Percentiles rank a stretch among this genome's conserved stretches.
Evolutionary conservation across 2,888 invertebrate species (phyloP).

Genomic region (Eupithecia vulgata): DNA sequence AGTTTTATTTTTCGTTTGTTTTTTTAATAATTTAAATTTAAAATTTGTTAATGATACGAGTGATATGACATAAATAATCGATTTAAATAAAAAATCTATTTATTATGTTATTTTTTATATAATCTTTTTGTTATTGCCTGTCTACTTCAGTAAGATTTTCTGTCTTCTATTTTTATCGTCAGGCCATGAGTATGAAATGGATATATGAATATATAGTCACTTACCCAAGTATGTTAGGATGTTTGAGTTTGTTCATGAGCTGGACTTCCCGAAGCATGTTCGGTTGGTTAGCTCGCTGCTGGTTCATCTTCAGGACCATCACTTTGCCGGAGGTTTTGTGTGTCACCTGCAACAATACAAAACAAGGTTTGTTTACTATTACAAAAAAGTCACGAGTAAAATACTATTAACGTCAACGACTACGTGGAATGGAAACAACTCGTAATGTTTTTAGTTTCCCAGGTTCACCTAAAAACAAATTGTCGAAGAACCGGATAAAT

Average conservation of each 20-base stretch:
- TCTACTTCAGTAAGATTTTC: background rate
- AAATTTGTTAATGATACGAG: too few species aligned
- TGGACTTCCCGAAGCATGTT: constrained; percentile 99
- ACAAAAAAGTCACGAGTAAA: background rate
- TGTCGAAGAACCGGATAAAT: background rate
- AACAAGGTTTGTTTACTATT: background rate
- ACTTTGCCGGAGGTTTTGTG: constrained; percentile 96
- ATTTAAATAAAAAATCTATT: too few species aligned
- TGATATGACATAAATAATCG: too few species aligned
- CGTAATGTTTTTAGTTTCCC: background rate
- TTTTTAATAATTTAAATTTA: too few species aligned
- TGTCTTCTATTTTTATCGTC: background rate
- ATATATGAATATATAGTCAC: background rate
- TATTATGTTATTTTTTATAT: too few species aligned
- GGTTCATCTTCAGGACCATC: constrained; percentile 99
- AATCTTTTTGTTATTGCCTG: background rate
- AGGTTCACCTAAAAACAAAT: background rate
- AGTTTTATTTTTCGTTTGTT: too few species aligned
- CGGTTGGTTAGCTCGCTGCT: constrained; percentile 95
- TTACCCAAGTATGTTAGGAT: constrained; percentile 96
- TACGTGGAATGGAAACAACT: background rate
- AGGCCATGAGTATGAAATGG: background rate
- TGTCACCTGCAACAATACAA: constrained; percentile 88
- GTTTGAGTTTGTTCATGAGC: constrained; percentile 97
- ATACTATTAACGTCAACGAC: background rate